Evolutionary conservation across 2,113 vertebrate genomes (phyloP), one percentile per base, ranked within the genome.

Genomic region (Antechinus flavipes): DNA sequence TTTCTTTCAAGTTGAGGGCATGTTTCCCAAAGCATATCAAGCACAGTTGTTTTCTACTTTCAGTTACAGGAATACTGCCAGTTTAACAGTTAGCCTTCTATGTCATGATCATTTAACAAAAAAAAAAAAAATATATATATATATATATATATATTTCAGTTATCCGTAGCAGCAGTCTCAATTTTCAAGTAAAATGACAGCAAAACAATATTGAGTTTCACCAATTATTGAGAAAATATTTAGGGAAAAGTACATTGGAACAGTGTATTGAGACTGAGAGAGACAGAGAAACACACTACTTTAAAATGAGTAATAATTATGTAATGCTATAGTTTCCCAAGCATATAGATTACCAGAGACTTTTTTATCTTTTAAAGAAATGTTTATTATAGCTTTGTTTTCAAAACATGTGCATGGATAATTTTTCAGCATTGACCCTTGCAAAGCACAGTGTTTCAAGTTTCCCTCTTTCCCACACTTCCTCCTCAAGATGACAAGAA

Each of bases 251-350:
- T 42, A 0, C 6, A 16, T 58, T 2, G 0, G 42, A 30, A 8
- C 84, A 89, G 26, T 14, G 22, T 10, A 0, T 8, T 6, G 27
- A 96, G 90, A 90, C 89, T 49, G 52, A 2, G 1, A 30, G 14
- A 68, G 0, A 23, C 47, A 47, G 47, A 47, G 47, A 91, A 84
- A 23, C 25, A 0, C 19, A 19, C 2, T 0, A n/a, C 0, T 23
- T 25, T 58, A 92, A 89, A 53, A 42, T 46, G 54, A 54, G 1
- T 0, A 25, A 53, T 2, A 0, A 0, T 76, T 50, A 26, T 0
- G 54, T 94, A 97, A 53, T 0, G 2, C 54, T 54, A 23, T 22
- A 54, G 16, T 93, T 90, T 96, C 95, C 76, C 27, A 93, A 94
- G 52, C 68, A 2, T 22, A 10, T 14, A 0, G 30, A 26, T 26